phyloP scores from a whole-genome alignment of 2,113 vertebrate genomes.

The Anolis sagrei region DNA sequence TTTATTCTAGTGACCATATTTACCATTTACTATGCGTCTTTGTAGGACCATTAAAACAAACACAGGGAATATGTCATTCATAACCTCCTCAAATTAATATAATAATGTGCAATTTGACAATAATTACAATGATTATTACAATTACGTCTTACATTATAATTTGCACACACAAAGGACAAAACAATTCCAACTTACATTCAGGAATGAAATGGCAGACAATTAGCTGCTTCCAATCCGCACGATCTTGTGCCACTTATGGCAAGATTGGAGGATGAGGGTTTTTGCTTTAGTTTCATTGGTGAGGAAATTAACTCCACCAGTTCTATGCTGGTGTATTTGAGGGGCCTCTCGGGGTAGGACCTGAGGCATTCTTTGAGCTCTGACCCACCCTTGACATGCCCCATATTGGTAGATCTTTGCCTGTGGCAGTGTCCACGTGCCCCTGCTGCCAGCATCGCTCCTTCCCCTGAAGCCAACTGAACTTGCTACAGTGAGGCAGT shows the following conservation, averaged over 20 bases:
- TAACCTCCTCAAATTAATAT: not conserved
- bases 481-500: not conserved
- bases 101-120: not conserved
- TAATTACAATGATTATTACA: no score
- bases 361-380: not conserved
- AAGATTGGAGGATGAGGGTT: not conserved
- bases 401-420: not conserved
- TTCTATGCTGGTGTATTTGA: not conserved
- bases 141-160: no score
- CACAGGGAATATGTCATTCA: not conserved
- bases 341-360: no score
- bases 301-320: not conserved
- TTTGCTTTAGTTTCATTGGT: not conserved
- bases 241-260: no score
- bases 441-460: not conserved
- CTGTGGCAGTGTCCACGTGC: not conserved
- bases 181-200: not conserved
- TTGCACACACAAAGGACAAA: not conserved
- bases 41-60: not conserved
- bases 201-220: not conserved
- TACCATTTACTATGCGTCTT: not conserved
- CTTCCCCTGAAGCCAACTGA: not conserved
- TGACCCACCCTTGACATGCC: not conserved
- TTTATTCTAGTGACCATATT: not conserved
- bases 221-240: not conserved